A percentile compares a stretch with the other conserved stretches of the same genome.
Evolutionary conservation across 2,888 invertebrate species (phyloP).

Genomic region (Thecophora atra): DNA sequence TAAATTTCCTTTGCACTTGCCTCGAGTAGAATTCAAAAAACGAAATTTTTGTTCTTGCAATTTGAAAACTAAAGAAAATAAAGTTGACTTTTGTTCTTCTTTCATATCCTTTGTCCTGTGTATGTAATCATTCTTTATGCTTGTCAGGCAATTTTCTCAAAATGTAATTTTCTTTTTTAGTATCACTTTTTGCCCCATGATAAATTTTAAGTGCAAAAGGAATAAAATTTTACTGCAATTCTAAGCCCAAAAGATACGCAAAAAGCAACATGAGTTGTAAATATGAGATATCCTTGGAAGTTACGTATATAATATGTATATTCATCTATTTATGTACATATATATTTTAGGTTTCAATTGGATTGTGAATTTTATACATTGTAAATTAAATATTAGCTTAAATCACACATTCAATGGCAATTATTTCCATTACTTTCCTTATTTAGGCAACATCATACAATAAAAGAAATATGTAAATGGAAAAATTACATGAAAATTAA

Average conservation of each 20-base stretch:
- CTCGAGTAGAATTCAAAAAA: too few species aligned
- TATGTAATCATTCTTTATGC: conserved; percentile 33
- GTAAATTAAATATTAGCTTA: too few species aligned
- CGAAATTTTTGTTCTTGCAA: too few species aligned
- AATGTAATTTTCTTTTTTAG: conserved; percentile 3
- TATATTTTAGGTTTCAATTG: conserved; percentile 44
- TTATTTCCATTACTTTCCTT: too few species aligned
- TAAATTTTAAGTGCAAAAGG: background rate
- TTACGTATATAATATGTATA: background rate
- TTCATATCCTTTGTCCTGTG: background rate
- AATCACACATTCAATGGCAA: too few species aligned
- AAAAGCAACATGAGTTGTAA: background rate
- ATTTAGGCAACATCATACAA: too few species aligned
- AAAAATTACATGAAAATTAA: background rate
- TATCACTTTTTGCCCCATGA: background rate
- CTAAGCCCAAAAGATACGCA: background rate
- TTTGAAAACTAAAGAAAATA: conserved; percentile 38
- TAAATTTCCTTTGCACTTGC: too few species aligned
- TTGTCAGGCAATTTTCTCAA: conserved; percentile 33
- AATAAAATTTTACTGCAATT: background rate
- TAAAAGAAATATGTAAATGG: too few species aligned
- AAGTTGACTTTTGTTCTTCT: conserved; percentile 28
- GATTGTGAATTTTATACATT: too few species aligned
- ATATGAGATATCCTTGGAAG: too few species aligned
- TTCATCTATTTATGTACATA: background rate